A percentile compares a stretch with the other conserved stretches of the same genome.
These are phyloP conservation scores for Drosophila birchii DNA, from an alignment of 2,888 invertebrate genomes.

Conservation along the genomic window DNA sequence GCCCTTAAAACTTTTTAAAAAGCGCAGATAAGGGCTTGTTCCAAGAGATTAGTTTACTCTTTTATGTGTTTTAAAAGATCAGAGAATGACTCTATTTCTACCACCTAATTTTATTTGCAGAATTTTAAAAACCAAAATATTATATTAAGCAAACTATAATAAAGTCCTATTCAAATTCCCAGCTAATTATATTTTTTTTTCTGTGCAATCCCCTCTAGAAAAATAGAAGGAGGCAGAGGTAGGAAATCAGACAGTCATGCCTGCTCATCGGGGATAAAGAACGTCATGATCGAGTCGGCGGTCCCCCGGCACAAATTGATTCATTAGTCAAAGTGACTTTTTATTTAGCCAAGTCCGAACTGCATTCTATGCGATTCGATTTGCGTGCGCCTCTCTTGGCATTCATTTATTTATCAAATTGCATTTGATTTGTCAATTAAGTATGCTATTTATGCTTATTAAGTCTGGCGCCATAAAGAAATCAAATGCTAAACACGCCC, in stretches of 20 bases:
- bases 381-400: conserved; percentile 23
- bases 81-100: neutral
- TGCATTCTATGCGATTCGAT: conserved; percentile 41
- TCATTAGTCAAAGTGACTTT: conserved; percentile 81
- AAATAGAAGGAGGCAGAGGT: neutral
- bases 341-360: conserved; percentile 63
- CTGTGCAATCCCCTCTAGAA: neutral
- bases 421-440: conserved; percentile 81
- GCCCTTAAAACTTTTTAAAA: neutral
- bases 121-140: too few relatives aligned
- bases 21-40: neutral
- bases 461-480: conserved; percentile 53
- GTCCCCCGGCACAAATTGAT: conserved; percentile 73
- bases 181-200: neutral
- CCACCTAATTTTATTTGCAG: neutral
- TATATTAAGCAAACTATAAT: too few relatives aligned
- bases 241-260: conserved; percentile 40
- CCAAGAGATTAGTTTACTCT: neutral
- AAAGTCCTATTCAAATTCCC: neutral
- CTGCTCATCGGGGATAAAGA: conserved; percentile 47
- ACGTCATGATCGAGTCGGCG: conserved; percentile 68
- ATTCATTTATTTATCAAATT: conserved; percentile 72
- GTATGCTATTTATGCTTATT: conserved; percentile 78
- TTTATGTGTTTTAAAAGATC: neutral
- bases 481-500: conserved; percentile 71